Evolutionary conservation across 2,113 vertebrate species (phyloP), one percentile per base, ranked within the genome.

Genomic region (Indicator maculatus): DNA sequence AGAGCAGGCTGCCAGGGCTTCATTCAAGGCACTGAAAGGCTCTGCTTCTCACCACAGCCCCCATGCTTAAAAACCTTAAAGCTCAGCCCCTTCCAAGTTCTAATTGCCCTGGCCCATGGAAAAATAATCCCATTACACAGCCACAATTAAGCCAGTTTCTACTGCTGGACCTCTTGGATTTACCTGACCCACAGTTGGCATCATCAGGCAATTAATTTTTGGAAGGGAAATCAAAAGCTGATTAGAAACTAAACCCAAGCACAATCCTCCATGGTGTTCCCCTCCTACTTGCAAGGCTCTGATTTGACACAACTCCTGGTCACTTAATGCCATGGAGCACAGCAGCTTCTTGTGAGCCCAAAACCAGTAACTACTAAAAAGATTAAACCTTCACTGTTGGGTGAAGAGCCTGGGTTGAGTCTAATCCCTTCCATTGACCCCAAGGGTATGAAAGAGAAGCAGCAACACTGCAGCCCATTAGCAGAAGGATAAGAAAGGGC

Each of bases 21-120:
- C 65, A 58, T 2, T 1, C 0, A 0, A 74, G 52, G 60, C 39
- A 36, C 0, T 0, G 31, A 36, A 55, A 70, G 31, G 52, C 17
- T 93, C 56, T 66, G 52, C 64, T 70, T 27, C 66, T 47, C 31
- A 16, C 9, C 19, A 11, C 36, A 75, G 41, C 30, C 17, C 45
- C n/a, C 6, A 3, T 2, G 13, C 11, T 12, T 55, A 30, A 59
- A 76, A 72, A 3, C 2, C 23, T 27, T 9, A 31, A 15, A 77
- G 83, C 30, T 63, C 83, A 66, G 60, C 7, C 71, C 30, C 55
- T 86, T 76, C 27, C 67, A 80, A 4, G 0, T 24, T 44, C 19
- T 12, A 0, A 11, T 4, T 59, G 16, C 23, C 39, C 50, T 36
- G 44, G 16, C 24, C 15, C 6, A 26, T 3, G 23, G 31, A 20